Conservation (phyloP, 2,113 vertebrate genomes). For the Chinchilla lanigera region DNA sequence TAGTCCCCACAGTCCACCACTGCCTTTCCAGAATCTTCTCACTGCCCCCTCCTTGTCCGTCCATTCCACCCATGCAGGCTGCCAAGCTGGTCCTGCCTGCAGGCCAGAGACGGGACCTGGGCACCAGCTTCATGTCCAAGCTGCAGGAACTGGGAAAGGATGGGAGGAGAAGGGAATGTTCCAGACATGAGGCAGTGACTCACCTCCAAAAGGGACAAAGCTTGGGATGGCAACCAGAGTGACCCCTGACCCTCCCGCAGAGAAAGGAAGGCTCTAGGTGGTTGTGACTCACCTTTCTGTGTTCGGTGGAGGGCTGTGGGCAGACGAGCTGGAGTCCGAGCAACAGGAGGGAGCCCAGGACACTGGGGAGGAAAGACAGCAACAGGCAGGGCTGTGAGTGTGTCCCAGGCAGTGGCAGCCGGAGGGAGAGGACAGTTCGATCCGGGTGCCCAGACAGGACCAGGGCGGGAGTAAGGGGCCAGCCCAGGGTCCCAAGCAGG, state of each 20-base stretch:
- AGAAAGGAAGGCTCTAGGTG: not conserved
- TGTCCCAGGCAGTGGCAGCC: not conserved
- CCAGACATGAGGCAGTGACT: not conserved
- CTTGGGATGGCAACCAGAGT: not conserved
- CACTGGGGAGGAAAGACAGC: constrained; percentile 83
- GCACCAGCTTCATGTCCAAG: not conserved
- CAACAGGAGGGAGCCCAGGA: constrained; percentile 86
- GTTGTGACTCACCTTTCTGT: constrained; percentile 91
- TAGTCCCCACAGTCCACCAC: not conserved
- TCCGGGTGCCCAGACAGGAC: not conserved
- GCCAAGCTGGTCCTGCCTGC: not conserved
- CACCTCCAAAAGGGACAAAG: not conserved
- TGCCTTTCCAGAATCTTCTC: not conserved
- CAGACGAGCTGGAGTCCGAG: constrained; percentile 88
- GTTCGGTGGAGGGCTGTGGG: constrained; percentile 89
- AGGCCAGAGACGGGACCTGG: not conserved
- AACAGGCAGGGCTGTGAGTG: constrained; percentile 44
- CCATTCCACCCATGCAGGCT: not conserved
- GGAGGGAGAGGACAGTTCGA: not conserved
- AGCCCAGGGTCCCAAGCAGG: not conserved
- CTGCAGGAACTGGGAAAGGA: not conserved
- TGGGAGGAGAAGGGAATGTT: not conserved
- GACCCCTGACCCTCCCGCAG: not conserved
- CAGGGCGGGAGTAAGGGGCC: not conserved
- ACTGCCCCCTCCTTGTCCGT: not conserved